Evolutionary conservation across 2,797 vertebrate genomes (phyloP).

Genomic region (Oreortyx pictus): DNA sequence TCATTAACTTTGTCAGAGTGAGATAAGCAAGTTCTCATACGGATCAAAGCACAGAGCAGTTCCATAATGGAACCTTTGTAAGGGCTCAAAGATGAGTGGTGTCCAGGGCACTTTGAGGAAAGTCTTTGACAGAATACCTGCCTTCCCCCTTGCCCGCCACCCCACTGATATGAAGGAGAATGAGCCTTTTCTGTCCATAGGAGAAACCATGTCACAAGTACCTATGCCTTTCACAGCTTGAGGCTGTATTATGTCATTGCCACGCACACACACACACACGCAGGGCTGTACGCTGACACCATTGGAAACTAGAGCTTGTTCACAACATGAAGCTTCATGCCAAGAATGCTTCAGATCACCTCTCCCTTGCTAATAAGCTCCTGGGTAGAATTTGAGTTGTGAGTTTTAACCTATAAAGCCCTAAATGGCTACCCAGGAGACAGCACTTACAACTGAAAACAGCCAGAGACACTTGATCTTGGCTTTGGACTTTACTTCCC

Average conservation of each 20-base stretch:
- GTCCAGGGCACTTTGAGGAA: not conserved
- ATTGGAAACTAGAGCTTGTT: slow-evolving; percentile 47
- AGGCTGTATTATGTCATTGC: not conserved
- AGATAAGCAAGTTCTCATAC: not conserved
- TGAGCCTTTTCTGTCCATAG: not conserved
- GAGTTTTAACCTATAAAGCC: slow-evolving; percentile 40
- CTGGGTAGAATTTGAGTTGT: slow-evolving; percentile 54
- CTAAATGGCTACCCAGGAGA: slow-evolving; percentile 14
- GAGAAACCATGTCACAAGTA: not conserved
- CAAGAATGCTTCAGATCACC: slow-evolving; percentile 43
- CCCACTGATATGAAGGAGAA: not conserved
- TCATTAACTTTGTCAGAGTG: not conserved
- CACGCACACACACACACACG: fast-evolving
- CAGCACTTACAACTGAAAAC: not conserved
- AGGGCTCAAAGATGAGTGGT: not conserved
- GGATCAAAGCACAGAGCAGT: not conserved
- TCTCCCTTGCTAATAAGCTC: slow-evolving; percentile 35
- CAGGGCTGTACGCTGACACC: not conserved
- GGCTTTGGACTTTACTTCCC: not conserved
- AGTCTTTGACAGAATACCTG: slow-evolving; percentile 12
- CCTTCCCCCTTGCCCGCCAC: fast-evolving
- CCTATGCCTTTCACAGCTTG: slow-evolving; percentile 40
- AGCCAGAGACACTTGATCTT: not conserved
- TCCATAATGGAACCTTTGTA: not conserved
- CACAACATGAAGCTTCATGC: slow-evolving; percentile 2